These are phyloP conservation scores for Bruchidius siliquastri DNA, from an alignment of 2,888 invertebrate genomes.

Conservation along the genomic window DNA sequence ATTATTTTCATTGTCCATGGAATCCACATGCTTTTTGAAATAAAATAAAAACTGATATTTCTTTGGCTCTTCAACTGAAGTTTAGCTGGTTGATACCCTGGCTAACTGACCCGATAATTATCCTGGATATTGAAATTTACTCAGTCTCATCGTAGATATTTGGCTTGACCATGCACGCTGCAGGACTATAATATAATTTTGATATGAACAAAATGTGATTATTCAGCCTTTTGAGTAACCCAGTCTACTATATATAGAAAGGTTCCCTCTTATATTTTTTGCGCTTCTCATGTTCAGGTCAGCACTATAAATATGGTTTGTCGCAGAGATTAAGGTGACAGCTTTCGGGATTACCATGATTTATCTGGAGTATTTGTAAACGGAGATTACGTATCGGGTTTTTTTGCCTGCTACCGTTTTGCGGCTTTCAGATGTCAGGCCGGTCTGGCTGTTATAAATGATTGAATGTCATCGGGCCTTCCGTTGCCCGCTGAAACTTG, in stretches of 20 bases:
- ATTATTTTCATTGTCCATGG: no score
- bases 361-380: slow-evolving; percentile 46
- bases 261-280: not conserved
- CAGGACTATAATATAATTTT: no score
- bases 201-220: no score
- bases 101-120: no score
- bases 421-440: slow-evolving; percentile 13
- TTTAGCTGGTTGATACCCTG: no score
- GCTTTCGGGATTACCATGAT: slow-evolving; percentile 40
- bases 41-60: no score
- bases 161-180: no score
- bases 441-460: slow-evolving; percentile 7
- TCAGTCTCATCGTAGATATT: no score
- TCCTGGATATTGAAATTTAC: no score
- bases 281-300: not conserved
- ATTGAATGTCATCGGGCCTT: not conserved
- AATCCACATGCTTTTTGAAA: no score
- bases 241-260: not conserved
- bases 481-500: not conserved
- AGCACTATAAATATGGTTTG: not conserved
- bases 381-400: slow-evolving; percentile 40
- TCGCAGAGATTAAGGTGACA: slow-evolving; percentile 30
- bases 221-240: not conserved
- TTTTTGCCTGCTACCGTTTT: slow-evolving; percentile 28
- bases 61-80: no score